Evolutionary conservation across 2,888 invertebrate genomes (phyloP), one percentile per base, ranked within the genome.

Genomic region (Hipparchia semele): DNA sequence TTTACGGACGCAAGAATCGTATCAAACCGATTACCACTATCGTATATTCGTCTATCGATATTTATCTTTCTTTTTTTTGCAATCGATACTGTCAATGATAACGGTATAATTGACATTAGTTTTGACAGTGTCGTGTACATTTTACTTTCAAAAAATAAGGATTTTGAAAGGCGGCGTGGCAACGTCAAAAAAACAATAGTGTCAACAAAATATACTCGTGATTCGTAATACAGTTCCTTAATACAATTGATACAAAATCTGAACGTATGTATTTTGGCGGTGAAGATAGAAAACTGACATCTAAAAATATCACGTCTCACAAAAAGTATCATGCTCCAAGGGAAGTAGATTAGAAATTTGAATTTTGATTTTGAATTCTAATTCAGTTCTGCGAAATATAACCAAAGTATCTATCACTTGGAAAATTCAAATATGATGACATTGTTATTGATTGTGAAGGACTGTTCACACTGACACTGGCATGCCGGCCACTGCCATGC

Each of bases 361-460:
- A 13, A 67, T 10, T 49, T 59, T 33, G 59, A 67, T 10, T 49
- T 59, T 33, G 59, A 51, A 68, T 68, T 59, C 23, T 33, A 68
- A 49, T 68, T 8, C 45, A 68, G 12, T 59, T 68, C 33, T 68
- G 68, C 60, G 59, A 51, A 68, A 68, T 68, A 68, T 60, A 68
- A 68, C 68, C 68, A 59, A 68, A 49, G 12, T 66, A 12, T 12
- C 12, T 39, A 7, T 46, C 45, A 39, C 59, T 10, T 56, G 33
- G 1, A 49, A 4, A 49, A 49, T 49, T 49, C 49, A 49, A 7
- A 49, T 49, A 49, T 6, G 6, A 49, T 49, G 6, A 49, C 7
- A 6, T 6, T 49, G 49, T 49, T 46, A 23, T 23, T 23, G 23
- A 23, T 23, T 23, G 23, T 23, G 23, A 23, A 23, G 23, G 23